Base-by-base conservation (phyloP, 1,140 invertebrate species). In the Teleopsis dalmanni region DNA sequence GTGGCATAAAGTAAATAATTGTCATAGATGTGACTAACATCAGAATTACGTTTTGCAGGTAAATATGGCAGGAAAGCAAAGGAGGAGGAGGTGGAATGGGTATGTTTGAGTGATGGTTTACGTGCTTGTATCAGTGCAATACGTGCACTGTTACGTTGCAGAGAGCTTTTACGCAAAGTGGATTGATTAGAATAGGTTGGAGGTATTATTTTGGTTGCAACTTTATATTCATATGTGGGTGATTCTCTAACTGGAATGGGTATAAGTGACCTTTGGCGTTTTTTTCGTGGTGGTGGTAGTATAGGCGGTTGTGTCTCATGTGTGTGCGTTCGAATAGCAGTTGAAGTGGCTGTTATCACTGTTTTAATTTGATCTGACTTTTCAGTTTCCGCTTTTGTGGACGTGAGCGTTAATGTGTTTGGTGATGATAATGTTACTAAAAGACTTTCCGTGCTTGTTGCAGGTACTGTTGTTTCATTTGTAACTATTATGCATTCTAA, bases 11-110 rank as follows among this genome's bases (percentile, higher is more conserved):
- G 41, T 50, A 68, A 36, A 42, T 68, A 68, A 36, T 68, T 68
- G 42, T 67, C 64, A 38, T 68, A 67, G 18, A 67, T 60, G 55
- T 68, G 57, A 54, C 64, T 65, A 31, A 67, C 62, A 19, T 59
- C 62, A n/a, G 65, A 67, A 26, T 67, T 67, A 13, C 65, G 55
- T 44, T 68, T 67, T 47, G 58, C 58, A 9, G 62, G 54, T 38
- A 62, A 46, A 54, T 67, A 67, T n/a, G 65, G 65, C 41, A 67
- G 41, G 23, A 68, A 68, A 25, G 65, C 65, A 35, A 68, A 68
- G 21, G 65, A 68, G 5, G 65, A 68, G 36, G 55, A 63, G 14
- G 65, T 67, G 38, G 65, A 68, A 13, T 68, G 64, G 5, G 64
- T 67, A 45, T 57, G 57, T 31, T 62, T 65, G 2, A 62, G 46